Evolutionary conservation across 2,888 invertebrate species (phyloP).

Genomic region (Crematogaster levior): DNA sequence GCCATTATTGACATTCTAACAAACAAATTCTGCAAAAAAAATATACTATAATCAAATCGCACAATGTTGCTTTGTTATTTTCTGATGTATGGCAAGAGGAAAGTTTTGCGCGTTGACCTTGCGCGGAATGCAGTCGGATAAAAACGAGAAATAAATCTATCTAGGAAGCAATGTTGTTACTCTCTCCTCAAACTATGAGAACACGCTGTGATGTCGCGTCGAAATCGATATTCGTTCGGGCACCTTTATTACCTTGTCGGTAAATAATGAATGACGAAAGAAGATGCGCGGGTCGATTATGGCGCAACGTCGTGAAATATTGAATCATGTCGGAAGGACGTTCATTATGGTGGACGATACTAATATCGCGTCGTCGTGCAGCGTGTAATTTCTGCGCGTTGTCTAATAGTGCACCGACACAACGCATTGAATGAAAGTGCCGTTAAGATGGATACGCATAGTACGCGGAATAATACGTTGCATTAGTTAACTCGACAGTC

Average conservation of each 20-base stretch:
- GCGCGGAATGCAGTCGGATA: neutral
- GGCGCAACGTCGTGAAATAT: conserved; percentile 49
- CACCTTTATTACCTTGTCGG: too few species aligned
- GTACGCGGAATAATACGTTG: conserved; percentile 71
- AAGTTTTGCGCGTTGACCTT: neutral
- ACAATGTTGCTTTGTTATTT: neutral
- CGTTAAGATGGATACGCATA: conserved; percentile 75
- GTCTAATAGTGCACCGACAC: conserved; percentile 69
- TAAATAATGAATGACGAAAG: neutral
- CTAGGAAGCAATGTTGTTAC: conserved; percentile 2
- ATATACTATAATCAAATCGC: neutral
- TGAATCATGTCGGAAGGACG: conserved; percentile 62
- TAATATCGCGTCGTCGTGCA: conserved; percentile 69
- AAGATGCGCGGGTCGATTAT: conserved; percentile 10
- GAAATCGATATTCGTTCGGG: conserved; percentile 22
- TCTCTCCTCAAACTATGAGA: neutral
- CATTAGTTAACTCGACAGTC: conserved; percentile 74
- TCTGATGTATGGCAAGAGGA: neutral
- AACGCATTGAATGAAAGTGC: conserved; percentile 76
- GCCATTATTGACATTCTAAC: neutral
- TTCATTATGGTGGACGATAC: conserved; percentile 71
- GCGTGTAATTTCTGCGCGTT: conserved; percentile 70
- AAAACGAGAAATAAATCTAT: neutral
- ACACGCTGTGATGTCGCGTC: neutral
- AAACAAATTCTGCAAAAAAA: too few species aligned